Evolutionary conservation across 2,888 invertebrate genomes (phyloP), one percentile per base, ranked within the genome.

Genomic region (Fabriciana adippe): DNA sequence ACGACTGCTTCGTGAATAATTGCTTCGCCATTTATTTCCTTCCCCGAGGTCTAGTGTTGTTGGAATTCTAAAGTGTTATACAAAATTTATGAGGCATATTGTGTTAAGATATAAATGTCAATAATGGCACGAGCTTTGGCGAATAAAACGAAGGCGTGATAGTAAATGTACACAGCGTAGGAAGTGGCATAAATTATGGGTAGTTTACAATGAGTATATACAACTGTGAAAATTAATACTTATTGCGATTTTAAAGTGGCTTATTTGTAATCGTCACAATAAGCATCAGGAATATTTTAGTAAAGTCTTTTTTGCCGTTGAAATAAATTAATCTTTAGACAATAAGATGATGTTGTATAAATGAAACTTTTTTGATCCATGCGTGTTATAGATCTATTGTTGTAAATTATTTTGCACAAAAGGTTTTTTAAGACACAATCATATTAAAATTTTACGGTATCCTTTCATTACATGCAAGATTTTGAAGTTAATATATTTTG

Each of bases 1-100:
- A 85, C 82, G 84, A 85, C 70, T 83, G 87, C 84, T 76, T 81
- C 79, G 77, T 84, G 78, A 84, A 89, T 90, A 87, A 91, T 92
- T 87, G 89, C 84, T 84, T 80, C 79, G 83, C 88, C 86, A 89
- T 91, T 90, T 89, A 90, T 89, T 89, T 88, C 87, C 84, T 81
- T 86, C 82, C 80, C 81, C 78, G 73, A 84, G 85, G 85, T 83
- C 79, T 80, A 76, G 74, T 67, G 75, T 80, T 79, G 79, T 84
- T 84, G 75, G 81, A 85, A 81, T 87, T 85, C 76, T 85, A 82
- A 85, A 82, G 84, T 86, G 79, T 82, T 82, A 85, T 83, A 83
- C 79, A 80, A 88, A 61, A 88, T 90, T 90, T 90, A 90, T 83
- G 86, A 82, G 81, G 67, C 68, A 73, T 80, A 82, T 89, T 89